phyloP scores from a whole-genome alignment of 2,888 invertebrate genomes.

The Leucoma salicis region DNA sequence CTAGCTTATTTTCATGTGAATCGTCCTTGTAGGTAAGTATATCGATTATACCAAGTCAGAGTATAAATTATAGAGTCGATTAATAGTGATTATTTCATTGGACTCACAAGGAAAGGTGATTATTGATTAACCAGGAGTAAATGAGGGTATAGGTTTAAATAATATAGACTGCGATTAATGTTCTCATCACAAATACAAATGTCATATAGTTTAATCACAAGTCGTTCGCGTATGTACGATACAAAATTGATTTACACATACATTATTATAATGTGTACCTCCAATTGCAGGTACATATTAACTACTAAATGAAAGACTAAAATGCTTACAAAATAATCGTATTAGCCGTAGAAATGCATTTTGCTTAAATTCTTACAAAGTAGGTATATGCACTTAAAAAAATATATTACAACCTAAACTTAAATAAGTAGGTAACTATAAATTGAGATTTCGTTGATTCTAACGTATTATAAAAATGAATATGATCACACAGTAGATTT shows the following conservation, averaged over 20 bases:
- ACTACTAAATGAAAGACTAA: slow-evolving; percentile 26
- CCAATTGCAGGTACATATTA: slow-evolving; percentile 11
- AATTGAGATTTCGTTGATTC: slow-evolving; percentile 38
- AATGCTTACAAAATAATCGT: slow-evolving; percentile 27
- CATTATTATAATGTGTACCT: slow-evolving; percentile 14
- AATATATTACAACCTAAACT: slow-evolving; percentile 34
- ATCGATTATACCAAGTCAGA: no score
- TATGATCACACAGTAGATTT: slow-evolving; percentile 1
- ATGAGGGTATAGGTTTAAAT: no score
- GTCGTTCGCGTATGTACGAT: slow-evolving; percentile 27
- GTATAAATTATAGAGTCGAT: no score
- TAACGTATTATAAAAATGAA: slow-evolving; percentile 8
- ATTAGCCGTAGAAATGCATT: slow-evolving; percentile 22
- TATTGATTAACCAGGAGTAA: no score
- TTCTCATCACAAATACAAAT: slow-evolving; percentile 37
- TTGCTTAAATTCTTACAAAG: slow-evolving; percentile 18
- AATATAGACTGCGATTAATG: slow-evolving; percentile 13
- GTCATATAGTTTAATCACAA: slow-evolving; percentile 35
- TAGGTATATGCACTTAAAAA: slow-evolving; percentile 25
- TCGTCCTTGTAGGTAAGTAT: no score
- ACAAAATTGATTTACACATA: slow-evolving; percentile 27
- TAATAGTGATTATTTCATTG: no score
- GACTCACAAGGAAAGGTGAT: no score
- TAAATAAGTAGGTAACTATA: slow-evolving; percentile 40
- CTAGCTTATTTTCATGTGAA: no score